Percentiles rank a stretch among this genome's conserved stretches.
Evolutionary conservation across 2,113 vertebrate genomes (phyloP).

Genomic region (Prolemur simus): DNA sequence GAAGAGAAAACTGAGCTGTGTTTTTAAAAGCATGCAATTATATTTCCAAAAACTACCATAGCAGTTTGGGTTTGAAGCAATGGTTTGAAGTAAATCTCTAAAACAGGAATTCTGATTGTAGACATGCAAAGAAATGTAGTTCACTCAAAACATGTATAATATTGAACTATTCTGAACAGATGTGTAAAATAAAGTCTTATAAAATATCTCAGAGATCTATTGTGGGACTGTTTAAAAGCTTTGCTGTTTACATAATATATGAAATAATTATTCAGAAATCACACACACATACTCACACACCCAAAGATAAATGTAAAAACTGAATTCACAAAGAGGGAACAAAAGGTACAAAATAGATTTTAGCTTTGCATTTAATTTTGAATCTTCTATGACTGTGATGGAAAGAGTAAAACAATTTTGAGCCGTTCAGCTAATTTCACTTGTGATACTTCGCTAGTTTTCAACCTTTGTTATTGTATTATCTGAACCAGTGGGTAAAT

Average conservation of each 20-base stretch:
- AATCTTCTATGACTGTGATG: background rate
- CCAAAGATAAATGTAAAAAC: background rate
- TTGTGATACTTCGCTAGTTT: constrained; percentile 52
- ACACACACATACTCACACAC: too few relatives aligned
- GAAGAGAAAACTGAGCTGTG: background rate
- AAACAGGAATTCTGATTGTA: constrained; percentile 32
- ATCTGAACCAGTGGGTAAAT: constrained; percentile 54
- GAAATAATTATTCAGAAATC: background rate
- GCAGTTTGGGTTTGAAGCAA: background rate
- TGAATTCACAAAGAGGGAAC: background rate
- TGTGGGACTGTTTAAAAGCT: background rate
- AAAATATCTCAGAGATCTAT: background rate
- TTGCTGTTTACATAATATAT: background rate
- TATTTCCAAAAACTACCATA: background rate
- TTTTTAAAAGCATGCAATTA: background rate
- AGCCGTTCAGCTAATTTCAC: constrained; percentile 58
- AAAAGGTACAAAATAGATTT: background rate
- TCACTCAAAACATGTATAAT: background rate
- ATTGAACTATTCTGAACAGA: background rate
- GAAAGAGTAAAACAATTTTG: constrained; percentile 56
- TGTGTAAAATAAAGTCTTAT: background rate
- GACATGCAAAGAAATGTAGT: background rate
- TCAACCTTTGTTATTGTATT: constrained; percentile 65
- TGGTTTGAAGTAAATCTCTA: constrained; percentile 11
- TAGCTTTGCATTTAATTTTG: background rate